Conservation (phyloP, 2,113 vertebrate species). For the Pimephales promelas region DNA sequence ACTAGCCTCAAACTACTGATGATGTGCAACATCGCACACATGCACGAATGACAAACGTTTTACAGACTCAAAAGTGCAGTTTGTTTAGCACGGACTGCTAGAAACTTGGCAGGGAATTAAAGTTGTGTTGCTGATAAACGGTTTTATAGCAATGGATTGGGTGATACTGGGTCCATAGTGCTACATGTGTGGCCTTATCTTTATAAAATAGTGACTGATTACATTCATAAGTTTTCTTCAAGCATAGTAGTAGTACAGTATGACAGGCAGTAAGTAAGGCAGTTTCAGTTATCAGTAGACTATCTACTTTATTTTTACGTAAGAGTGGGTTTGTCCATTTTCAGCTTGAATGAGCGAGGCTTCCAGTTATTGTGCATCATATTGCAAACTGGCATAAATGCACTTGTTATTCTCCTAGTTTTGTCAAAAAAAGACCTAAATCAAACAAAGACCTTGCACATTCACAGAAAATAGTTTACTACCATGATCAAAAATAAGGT, state of each 20-base stretch:
- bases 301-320: not conserved
- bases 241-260: not conserved
- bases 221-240: conserved; percentile 5
- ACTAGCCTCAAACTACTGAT: not conserved
- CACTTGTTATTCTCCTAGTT: not conserved
- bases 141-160: not conserved
- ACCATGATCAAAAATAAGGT: not conserved
- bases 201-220: conserved; percentile 30
- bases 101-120: conserved; percentile 17
- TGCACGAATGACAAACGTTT: not conserved
- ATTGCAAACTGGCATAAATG: too few relatives aligned
- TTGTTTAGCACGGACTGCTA: not conserved
- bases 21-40: not conserved
- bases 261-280: not conserved
- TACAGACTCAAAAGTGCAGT: not conserved
- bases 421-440: not conserved
- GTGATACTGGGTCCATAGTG: not conserved
- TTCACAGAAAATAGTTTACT: not conserved
- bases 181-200: conserved; percentile 7
- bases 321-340: not conserved
- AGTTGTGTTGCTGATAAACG: not conserved
- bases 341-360: not conserved
- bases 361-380: not conserved
- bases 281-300: not conserved
- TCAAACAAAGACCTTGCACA: too few relatives aligned